Evolutionary conservation across 2,888 invertebrate species (phyloP).

Genomic region (Cephus spinipes): DNA sequence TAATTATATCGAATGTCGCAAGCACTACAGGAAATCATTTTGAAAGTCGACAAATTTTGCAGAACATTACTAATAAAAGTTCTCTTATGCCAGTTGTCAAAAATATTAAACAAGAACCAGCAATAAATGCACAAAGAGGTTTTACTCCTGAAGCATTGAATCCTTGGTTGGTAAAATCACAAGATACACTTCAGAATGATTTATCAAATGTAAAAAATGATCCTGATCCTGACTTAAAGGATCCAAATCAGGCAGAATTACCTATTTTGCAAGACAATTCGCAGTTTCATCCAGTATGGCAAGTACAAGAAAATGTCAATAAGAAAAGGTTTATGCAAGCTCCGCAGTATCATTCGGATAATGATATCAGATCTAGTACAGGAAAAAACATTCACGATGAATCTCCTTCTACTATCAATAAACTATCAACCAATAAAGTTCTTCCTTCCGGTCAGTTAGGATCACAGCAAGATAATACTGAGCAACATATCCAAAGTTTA

Average conservation of each 20-base stretch:
- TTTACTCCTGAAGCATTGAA: no score
- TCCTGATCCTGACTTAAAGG: not conserved
- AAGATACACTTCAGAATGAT: not conserved
- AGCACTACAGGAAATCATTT: not conserved
- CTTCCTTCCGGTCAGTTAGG: not conserved
- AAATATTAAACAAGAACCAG: not conserved
- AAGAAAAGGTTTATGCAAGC: not conserved
- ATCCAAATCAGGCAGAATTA: not conserved
- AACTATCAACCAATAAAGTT: not conserved
- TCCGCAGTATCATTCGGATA: not conserved
- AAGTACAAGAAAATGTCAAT: not conserved
- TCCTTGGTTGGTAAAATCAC: not conserved
- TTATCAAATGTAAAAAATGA: not conserved
- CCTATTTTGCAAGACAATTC: not conserved
- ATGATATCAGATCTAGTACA: not conserved
- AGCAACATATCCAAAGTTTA: not conserved
- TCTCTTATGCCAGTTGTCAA: not conserved
- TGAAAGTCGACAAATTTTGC: not conserved
- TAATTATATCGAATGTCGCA: not conserved
- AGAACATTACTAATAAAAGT: not conserved
- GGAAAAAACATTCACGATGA: not conserved
- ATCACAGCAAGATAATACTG: not conserved
- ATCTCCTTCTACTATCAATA: not conserved
- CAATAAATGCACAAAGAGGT: not conserved
- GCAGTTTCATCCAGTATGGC: conserved; percentile 1